A percentile compares a stretch with the other conserved stretches of the same genome.
phyloP scores from a whole-genome alignment of 2,113 vertebrate genomes.

The Callithrix jacchus region DNA sequence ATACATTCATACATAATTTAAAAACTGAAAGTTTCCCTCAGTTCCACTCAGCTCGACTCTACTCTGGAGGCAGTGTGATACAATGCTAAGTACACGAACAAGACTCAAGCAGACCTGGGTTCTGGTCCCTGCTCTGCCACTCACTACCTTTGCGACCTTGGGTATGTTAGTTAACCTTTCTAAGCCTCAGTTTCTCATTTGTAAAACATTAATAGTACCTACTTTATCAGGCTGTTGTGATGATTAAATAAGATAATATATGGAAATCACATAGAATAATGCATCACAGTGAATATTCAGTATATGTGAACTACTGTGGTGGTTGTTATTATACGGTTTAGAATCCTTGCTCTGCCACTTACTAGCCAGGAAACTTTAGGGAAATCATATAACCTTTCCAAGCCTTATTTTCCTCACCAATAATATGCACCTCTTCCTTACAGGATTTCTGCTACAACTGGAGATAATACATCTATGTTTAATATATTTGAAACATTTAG shows the following conservation, averaged over 20 bases:
- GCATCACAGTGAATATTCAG: neutral
- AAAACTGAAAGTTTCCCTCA: neutral
- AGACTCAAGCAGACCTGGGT: neutral
- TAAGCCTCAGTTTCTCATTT: neutral
- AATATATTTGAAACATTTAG: neutral
- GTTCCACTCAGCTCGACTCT: neutral
- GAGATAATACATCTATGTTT: neutral
- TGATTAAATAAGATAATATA: neutral
- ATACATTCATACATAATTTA: neutral
- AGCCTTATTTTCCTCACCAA: neutral
- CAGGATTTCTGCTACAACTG: neutral
- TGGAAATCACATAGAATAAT: neutral
- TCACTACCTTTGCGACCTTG: neutral
- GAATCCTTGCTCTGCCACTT: neutral
- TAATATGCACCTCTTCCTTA: neutral
- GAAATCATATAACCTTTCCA: neutral
- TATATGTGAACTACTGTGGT: neutral
- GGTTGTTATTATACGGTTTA: neutral
- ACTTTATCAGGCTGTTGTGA: neutral
- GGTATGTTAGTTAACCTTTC: neutral
- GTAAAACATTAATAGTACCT: neutral
- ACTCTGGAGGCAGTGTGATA: neutral
- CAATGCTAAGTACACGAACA: neutral
- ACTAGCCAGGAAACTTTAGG: neutral
- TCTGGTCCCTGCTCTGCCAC: neutral